Conservation (phyloP, 2,113 vertebrate genomes). For the Phrynosoma blainvillii region DNA sequence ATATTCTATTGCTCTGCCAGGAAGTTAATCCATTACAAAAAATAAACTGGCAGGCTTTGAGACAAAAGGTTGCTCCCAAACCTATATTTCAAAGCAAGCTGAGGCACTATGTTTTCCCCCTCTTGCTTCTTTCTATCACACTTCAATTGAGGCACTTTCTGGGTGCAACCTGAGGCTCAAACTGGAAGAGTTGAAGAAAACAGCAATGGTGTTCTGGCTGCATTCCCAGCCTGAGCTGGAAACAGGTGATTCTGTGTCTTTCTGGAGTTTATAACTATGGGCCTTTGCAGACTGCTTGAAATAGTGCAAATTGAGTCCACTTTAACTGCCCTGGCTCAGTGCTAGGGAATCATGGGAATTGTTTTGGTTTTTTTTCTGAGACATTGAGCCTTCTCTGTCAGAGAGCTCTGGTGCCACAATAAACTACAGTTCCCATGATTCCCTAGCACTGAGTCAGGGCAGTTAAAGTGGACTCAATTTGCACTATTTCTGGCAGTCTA, state of each 20-base stretch:
- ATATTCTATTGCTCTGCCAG: neutral
- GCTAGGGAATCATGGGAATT: too few species aligned
- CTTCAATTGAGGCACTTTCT: neutral
- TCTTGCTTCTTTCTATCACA: neutral
- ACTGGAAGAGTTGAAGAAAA: neutral
- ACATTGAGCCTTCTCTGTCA: too few species aligned
- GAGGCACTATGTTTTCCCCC: neutral
- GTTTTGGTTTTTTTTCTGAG: too few species aligned
- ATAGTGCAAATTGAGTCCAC: too few species aligned
- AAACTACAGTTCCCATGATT: too few species aligned
- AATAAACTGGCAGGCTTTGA: neutral
- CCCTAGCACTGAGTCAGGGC: too few species aligned
- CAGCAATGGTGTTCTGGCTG: conserved; percentile 4
- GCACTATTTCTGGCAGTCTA: too few species aligned
- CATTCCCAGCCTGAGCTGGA: neutral
- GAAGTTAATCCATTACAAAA: neutral
- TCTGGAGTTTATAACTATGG: neutral
- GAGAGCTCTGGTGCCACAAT: too few species aligned
- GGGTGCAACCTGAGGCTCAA: neutral
- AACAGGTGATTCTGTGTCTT: conserved; percentile 17
- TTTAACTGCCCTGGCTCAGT: too few species aligned
- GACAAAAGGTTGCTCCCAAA: neutral
- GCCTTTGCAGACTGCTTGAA: too few species aligned
- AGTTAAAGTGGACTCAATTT: too few species aligned
- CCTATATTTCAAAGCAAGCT: neutral